Evolutionary conservation across 2,888 invertebrate species (phyloP).

Genomic region (Diaperis boleti): DNA sequence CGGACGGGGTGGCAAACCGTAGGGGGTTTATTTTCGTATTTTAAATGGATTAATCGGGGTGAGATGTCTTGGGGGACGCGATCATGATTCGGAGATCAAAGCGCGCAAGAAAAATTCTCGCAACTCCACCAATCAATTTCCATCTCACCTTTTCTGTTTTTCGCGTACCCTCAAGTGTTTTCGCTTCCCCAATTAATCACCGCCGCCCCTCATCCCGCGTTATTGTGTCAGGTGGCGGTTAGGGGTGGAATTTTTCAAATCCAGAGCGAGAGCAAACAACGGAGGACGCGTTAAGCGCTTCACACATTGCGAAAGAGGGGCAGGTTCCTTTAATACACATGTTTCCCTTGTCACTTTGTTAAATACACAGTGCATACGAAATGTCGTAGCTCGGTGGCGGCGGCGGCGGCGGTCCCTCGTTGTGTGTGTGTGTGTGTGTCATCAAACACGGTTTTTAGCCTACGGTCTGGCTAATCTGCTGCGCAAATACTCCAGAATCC

Average conservation of each 20-base stretch:
- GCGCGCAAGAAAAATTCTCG: too few relatives aligned
- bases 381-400: conserved; percentile 58
- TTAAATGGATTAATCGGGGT: conserved; percentile 39
- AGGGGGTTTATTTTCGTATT: conserved; percentile 38
- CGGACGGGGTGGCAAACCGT: conserved; percentile 28
- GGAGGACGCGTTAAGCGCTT: conserved; percentile 49
- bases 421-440: conserved; percentile 48
- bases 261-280: conserved; percentile 49
- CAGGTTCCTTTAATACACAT: conserved; percentile 58
- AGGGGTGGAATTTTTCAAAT: conserved; percentile 26
- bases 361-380: conserved; percentile 72
- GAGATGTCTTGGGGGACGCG: conserved; percentile 29
- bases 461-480: conserved; percentile 62
- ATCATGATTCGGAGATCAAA: too few relatives aligned
- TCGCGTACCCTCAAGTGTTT: conserved; percentile 9
- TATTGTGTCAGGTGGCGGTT: conserved; percentile 37
- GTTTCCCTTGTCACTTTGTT: conserved; percentile 58
- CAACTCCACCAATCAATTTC: too few relatives aligned
- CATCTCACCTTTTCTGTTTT: conserved; percentile 6
- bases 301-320: conserved; percentile 49
- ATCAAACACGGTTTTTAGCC: conserved; percentile 64
- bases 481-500: conserved; percentile 62
- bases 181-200: conserved; percentile 19
- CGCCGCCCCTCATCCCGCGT: background rate
- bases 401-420: conserved; percentile 28